Base-by-base conservation (phyloP, 2,888 invertebrate genomes). In the Sisyra nigra region DNA sequence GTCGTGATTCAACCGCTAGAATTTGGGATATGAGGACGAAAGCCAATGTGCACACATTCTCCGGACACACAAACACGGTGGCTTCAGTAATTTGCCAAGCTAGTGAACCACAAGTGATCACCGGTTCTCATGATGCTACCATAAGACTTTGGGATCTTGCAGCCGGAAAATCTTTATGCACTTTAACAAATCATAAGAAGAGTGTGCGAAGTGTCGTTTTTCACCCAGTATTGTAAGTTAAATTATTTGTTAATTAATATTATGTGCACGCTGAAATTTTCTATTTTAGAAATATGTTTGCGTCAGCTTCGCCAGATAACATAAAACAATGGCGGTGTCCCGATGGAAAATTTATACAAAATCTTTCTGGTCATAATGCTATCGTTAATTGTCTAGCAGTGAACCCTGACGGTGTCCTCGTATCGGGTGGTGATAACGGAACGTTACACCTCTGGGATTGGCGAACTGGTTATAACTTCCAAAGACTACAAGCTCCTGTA, bases 21-120 rank as follows among this genome's bases (percentile, higher is more conserved):
- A 87, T 97, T 41, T 98, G 98, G 98, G 97, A 98, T 64, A 91
- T 97, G 87, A 69, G 98, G 45, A 96, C 93, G 3, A 99, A 98
- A 67, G 96, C 96, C 2, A 96, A 96, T 64, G 87, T 99, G 43
- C 94, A 97, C 63, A 94, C 94, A 3, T 69, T 98, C 17, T 72
- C 83, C 1, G 97, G 97, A 0, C 98, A 99, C 63, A 91, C 92
- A 1, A 96, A 97, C 61, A 98, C 97, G 1, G 87, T 99, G 2
- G 93, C 97, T 3, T 85, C 88, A 54, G 88, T 97, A 1, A 80
- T 85, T 39, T 85, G 92, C 50, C 97, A 98, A 67, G 77, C 88
- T 0, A 74, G 80, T 1, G 94, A 97, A 61, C 98, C 98, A 0
- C 67, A 84, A 74, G 78, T 92, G 11, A 79, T 93, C 45, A 93